Evolutionary conservation across 2,797 vertebrate species (phyloP), one percentile per base, ranked within the genome.

Genomic region (Etheostoma nigrum): DNA sequence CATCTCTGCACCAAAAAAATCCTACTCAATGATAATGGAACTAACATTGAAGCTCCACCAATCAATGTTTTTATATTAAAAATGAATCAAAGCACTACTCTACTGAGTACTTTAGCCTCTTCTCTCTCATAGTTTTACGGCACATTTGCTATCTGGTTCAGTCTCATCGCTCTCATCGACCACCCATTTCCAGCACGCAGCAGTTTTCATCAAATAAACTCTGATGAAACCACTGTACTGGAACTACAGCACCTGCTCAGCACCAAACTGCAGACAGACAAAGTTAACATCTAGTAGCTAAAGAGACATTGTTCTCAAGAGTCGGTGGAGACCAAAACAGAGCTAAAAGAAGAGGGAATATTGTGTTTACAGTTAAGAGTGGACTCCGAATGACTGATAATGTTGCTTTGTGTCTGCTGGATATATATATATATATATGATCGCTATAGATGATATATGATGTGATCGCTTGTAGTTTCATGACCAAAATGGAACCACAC

Each of bases 61-160:
- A 60, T 81, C 79, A 60, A 72, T 83, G 55, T 45, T 53, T 78
- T 76, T 61, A 70, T 55, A 72, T 81, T 72, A 77, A 44, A 70
- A 30, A 55, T 61, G 33, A 80, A 80, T 62, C 59, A 57, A 80
- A 86, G 14, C 45, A 23, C 10, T 55, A 23, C 30, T 57, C 15
- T 40, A 40, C 36, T 40, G 36, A 40, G 36, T 1, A 54, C 6
- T 30, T 72, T 14, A 23, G 36, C 67, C 44, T 60, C 42, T 53
- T 67, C 30, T 44, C 1, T 21, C 71, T 76, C 53, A 0, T 33
- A 33, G 51, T 47, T 74, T 48, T 47, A 45, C 55, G 33, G 49
- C 53, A 64, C 66, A 12, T 48, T 52, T 30, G 19, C 30, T n/a
- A 47, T 25, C 13, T 19, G 13, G 33, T 48, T 42, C 51, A 2